A percentile compares a stretch with the other conserved stretches of the same genome.
Evolutionary conservation across 23 tunicate genomes (phyloP).

Genomic region (Trididemnum clinides): DNA sequence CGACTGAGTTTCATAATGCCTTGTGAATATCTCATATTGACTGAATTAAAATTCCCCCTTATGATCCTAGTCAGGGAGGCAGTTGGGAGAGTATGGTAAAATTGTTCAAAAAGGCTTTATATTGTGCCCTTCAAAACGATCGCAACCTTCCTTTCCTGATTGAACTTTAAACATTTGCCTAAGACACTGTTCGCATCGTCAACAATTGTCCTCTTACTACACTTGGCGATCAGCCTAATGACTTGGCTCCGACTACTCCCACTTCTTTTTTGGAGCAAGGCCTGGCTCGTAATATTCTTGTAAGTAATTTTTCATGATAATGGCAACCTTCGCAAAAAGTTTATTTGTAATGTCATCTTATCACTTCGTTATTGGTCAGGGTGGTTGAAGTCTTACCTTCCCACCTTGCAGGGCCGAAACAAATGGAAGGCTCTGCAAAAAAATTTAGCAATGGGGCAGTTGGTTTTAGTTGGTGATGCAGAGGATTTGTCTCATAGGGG

Average conservation of each 20-base stretch:
- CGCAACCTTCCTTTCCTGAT: neutral
- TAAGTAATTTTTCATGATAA: neutral
- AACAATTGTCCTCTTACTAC: slow-evolving; percentile 24
- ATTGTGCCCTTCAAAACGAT: neutral
- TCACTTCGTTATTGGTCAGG: neutral
- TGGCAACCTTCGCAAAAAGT: no score
- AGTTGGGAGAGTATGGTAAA: slow-evolving; percentile 3
- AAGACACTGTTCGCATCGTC: neutral
- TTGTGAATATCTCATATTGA: neutral
- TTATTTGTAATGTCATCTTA: neutral
- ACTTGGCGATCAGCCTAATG: slow-evolving; percentile 22
- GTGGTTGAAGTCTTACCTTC: neutral
- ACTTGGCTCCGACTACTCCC: slow-evolving; percentile 3
- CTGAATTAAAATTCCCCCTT: neutral
- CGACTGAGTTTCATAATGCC: neutral
- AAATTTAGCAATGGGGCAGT: no score
- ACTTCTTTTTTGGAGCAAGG: neutral
- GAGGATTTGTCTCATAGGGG: no score
- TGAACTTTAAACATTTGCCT: neutral
- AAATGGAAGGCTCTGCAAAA: neutral
- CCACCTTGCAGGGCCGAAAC: neutral
- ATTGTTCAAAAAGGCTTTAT: neutral
- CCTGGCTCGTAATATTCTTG: neutral
- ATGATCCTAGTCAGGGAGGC: slow-evolving; percentile 7
- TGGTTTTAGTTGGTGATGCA: no score